Conservation (phyloP, 2,113 vertebrate genomes). For the Podarcis raffonei region DNA sequence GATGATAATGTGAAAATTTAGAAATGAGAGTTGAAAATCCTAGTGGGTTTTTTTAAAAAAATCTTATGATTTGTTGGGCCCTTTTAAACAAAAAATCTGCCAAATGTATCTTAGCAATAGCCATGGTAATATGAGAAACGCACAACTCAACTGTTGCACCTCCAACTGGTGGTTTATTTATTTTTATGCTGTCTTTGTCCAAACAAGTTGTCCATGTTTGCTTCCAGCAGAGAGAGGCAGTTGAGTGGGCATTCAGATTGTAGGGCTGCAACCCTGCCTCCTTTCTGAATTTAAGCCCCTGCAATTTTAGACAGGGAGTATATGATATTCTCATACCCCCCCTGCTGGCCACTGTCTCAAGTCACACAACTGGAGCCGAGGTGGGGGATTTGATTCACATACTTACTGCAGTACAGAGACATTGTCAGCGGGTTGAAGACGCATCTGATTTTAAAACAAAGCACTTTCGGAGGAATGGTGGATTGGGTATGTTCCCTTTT, state of each 20-base stretch:
- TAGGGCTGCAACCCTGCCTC: constrained; percentile 12
- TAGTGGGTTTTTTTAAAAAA: background rate
- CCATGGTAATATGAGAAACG: background rate
- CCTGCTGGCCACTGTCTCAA: constrained; percentile 42
- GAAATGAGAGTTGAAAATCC: background rate
- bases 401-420: constrained; percentile 3
- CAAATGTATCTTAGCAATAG: background rate
- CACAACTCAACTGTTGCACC: background rate
- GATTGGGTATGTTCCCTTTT: constrained; percentile 21
- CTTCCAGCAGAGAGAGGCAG: background rate
- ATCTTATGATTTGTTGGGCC: background rate
- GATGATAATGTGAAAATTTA: background rate
- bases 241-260: background rate
- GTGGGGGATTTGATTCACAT: background rate
- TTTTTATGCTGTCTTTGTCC: background rate
- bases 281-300: background rate
- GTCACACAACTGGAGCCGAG: constrained; percentile 24
- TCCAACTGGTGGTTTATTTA: background rate
- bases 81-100: background rate
- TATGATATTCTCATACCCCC: constrained; percentile 35
- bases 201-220: background rate
- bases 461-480: constrained; percentile 24
- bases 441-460: constrained; percentile 30
- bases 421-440: constrained; percentile 17
- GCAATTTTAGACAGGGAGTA: background rate